Conservation (phyloP, 2,888 invertebrate species). For the Stictocephala bisonia region DNA sequence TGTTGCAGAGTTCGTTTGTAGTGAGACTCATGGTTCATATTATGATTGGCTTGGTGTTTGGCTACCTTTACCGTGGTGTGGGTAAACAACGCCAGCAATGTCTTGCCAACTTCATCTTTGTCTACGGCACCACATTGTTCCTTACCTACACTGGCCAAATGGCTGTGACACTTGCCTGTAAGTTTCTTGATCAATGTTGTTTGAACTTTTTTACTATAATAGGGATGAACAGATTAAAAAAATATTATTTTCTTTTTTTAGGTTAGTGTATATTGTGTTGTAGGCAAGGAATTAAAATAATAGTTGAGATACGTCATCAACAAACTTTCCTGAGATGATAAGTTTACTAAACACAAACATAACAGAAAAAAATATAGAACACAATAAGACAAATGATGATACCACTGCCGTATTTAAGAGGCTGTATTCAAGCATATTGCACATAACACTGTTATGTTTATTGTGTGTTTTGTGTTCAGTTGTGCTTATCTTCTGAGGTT, state of each 20-base stretch:
- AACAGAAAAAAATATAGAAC: too few species aligned
- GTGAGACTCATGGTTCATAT: slow-evolving; percentile 85
- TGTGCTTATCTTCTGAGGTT: too few species aligned
- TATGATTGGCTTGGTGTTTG: slow-evolving; percentile 86
- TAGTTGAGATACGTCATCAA: too few species aligned
- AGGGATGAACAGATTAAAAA: neutral
- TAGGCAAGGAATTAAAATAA: too few species aligned
- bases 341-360: too few species aligned
- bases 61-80: slow-evolving; percentile 87
- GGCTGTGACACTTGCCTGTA: slow-evolving; percentile 94
- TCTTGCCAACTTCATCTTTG: slow-evolving; percentile 89
- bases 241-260: slow-evolving; percentile 6
- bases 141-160: slow-evolving; percentile 95
- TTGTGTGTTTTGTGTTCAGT: too few species aligned
- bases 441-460: too few species aligned
- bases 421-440: too few species aligned
- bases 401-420: too few species aligned
- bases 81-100: slow-evolving; percentile 87
- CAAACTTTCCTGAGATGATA: too few species aligned
- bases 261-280: neutral
- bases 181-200: too few species aligned
- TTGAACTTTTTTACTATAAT: slow-evolving; percentile 6
- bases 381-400: too few species aligned
- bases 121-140: slow-evolving; percentile 90
- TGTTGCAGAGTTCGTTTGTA: slow-evolving; percentile 78